Percentiles rank a stretch among this genome's conserved stretches.
Evolutionary conservation across 2,797 vertebrate species (phyloP).

Genomic region (Enteromius afrohamiltoni): DNA sequence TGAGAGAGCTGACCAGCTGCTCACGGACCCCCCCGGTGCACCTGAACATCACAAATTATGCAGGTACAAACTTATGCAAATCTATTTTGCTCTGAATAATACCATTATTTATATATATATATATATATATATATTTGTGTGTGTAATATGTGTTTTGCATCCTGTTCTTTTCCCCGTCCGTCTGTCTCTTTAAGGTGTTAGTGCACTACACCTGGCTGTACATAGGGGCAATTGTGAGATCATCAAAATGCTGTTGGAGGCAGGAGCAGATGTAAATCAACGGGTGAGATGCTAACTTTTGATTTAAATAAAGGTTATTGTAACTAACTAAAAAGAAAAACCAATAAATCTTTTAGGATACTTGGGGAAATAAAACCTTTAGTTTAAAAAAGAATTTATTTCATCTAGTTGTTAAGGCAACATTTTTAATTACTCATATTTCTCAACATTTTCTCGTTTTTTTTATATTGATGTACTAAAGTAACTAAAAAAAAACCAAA

Average conservation of each 20-base stretch:
- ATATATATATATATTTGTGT: not conserved
- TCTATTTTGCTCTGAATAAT: not conserved
- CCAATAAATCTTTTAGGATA: no score
- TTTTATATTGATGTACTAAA: not conserved
- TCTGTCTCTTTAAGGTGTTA: conserved; percentile 69
- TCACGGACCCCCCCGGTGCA: conserved; percentile 44
- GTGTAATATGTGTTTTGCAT: not conserved
- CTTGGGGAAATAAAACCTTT: not conserved
- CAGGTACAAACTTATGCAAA: conserved; percentile 48
- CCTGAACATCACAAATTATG: conserved; percentile 63
- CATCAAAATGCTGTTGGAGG: conserved; percentile 70
- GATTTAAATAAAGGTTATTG: not conserved
- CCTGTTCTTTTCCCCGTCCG: not conserved
- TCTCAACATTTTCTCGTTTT: not conserved
- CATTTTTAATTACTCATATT: not conserved
- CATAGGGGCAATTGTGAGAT: conserved; percentile 72
- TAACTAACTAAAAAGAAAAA: not conserved
- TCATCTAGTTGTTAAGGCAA: not conserved
- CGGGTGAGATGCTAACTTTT: conserved; percentile 66
- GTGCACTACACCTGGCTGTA: conserved; percentile 76
- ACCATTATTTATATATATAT: not conserved
- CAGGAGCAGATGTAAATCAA: conserved; percentile 76
- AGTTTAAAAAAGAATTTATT: not conserved
- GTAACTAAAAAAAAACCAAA: not conserved
- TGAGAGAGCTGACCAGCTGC: conserved; percentile 67